A percentile compares a stretch with the other conserved stretches of the same genome.
Evolutionary conservation across 2,113 vertebrate species (phyloP).

Genomic region (Peromyscus leucopus): DNA sequence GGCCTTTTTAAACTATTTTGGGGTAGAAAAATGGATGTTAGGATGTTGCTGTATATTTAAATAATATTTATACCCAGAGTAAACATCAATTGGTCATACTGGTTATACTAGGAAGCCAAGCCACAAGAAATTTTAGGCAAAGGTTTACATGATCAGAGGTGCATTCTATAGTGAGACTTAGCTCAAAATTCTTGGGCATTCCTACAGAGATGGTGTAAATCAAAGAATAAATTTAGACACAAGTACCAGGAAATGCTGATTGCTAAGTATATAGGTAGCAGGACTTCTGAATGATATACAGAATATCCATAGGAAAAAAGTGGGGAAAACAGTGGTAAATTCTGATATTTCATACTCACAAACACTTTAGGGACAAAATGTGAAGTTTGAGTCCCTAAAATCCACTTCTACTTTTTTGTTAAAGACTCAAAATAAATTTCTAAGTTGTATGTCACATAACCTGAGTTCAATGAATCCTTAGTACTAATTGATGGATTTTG

Average conservation of each 20-base stretch:
- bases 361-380: slow-evolving; percentile 18
- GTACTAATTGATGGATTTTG: background rate
- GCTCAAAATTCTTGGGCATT: background rate
- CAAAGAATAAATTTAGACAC: background rate
- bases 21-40: background rate
- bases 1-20: background rate
- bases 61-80: background rate
- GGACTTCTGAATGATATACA: background rate
- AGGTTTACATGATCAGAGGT: background rate
- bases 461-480: slow-evolving; percentile 72
- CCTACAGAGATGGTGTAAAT: background rate
- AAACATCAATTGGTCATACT: background rate
- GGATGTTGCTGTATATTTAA: slow-evolving; percentile 20
- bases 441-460: slow-evolving; percentile 76
- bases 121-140: background rate
- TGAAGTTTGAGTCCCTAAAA: slow-evolving; percentile 37
- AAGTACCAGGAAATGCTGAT: background rate
- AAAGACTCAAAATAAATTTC: slow-evolving; percentile 77
- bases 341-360: background rate
- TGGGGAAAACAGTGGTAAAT: background rate
- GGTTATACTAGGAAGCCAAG: background rate
- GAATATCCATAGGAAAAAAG: background rate
- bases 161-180: background rate
- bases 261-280: background rate
- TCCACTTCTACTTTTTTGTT: slow-evolving; percentile 64